A percentile compares a stretch with the other conserved stretches of the same genome.
These are phyloP conservation scores for Polyommatus icarus DNA, from an alignment of 2,888 invertebrate species.

Conservation along the genomic window DNA sequence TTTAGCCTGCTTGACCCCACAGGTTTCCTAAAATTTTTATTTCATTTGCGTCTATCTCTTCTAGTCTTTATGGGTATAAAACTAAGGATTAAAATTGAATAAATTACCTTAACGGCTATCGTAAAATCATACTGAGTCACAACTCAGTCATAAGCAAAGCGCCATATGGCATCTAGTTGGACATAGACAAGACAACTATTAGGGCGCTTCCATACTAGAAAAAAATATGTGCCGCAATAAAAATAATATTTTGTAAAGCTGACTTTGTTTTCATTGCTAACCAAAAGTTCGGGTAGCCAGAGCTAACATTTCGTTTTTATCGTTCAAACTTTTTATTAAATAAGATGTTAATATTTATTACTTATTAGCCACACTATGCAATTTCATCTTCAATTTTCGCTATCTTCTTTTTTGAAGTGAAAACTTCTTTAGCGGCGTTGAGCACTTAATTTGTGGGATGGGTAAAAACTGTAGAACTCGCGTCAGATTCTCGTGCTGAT, in stretches of 20 bases:
- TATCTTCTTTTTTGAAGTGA: too few species aligned
- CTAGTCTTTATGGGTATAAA: not conserved
- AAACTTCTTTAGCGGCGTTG: too few species aligned
- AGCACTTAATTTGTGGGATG: too few species aligned
- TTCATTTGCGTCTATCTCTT: not conserved
- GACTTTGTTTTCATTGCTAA: not conserved
- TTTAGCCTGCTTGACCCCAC: not conserved
- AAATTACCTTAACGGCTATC: constrained; percentile 36
- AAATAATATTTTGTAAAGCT: not conserved
- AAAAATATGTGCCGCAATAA: not conserved
- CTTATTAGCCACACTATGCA: too few species aligned
- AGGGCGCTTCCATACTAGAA: constrained; percentile 49
- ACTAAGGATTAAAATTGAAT: constrained; percentile 46
- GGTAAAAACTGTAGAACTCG: too few species aligned
- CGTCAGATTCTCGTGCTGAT: too few species aligned
- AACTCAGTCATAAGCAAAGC: constrained; percentile 44
- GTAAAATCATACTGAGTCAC: constrained; percentile 55
- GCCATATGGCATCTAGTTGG: constrained; percentile 67
- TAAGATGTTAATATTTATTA: too few species aligned
- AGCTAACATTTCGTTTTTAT: too few species aligned
- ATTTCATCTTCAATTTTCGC: too few species aligned
- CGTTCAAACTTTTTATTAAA: too few species aligned
- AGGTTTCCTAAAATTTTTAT: not conserved
- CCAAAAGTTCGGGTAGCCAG: too few species aligned
- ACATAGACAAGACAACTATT: constrained; percentile 51